Percentiles rank a stretch among this genome's conserved stretches.
Conservation (phyloP, 1,140 invertebrate species). For the Choristoneura fumiferana region DNA sequence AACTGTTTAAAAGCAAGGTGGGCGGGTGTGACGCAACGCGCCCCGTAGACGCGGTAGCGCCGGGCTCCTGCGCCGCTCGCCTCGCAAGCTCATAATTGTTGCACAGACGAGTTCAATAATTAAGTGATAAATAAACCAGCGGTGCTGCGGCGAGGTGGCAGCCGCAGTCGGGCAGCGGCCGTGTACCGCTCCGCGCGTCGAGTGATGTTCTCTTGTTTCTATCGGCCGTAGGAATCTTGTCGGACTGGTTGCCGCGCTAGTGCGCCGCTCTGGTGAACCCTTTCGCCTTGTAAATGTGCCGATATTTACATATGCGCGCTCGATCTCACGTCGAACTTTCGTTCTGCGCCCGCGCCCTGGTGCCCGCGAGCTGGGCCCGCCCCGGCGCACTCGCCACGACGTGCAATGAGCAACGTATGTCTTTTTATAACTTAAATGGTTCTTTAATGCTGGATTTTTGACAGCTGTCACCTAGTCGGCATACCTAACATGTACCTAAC, state of each 20-base stretch:
- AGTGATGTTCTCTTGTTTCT: constrained; percentile 75
- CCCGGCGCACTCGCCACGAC: constrained; percentile 65
- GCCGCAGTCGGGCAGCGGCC: constrained; percentile 70
- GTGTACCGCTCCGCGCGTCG: constrained; percentile 63
- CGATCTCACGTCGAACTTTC: constrained; percentile 75
- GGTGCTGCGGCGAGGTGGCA: constrained; percentile 62
- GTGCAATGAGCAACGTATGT: constrained; percentile 75
- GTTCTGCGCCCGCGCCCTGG: constrained; percentile 60
- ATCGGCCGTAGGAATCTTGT: constrained; percentile 75
- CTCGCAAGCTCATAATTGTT: constrained; percentile 70
- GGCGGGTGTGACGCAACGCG: constrained; percentile 51
- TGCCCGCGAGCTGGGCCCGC: constrained; percentile 40
- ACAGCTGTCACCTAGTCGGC: background rate
- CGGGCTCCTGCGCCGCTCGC: constrained; percentile 47
- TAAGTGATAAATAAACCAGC: constrained; percentile 76
- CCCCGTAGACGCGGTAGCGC: constrained; percentile 65
- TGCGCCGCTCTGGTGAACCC: constrained; percentile 77
- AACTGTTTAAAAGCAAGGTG: constrained; percentile 1
- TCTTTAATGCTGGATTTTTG: background rate
- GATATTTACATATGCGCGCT: constrained; percentile 77
- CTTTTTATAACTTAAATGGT: background rate
- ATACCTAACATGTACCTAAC: too few relatives aligned
- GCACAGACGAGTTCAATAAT: constrained; percentile 74
- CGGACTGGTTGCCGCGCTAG: constrained; percentile 75
- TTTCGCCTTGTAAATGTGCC: constrained; percentile 78